A percentile compares a stretch with the other conserved stretches of the same genome.
Conservation (phyloP, 2,888 invertebrate genomes). For the Flexamia atlantica region DNA sequence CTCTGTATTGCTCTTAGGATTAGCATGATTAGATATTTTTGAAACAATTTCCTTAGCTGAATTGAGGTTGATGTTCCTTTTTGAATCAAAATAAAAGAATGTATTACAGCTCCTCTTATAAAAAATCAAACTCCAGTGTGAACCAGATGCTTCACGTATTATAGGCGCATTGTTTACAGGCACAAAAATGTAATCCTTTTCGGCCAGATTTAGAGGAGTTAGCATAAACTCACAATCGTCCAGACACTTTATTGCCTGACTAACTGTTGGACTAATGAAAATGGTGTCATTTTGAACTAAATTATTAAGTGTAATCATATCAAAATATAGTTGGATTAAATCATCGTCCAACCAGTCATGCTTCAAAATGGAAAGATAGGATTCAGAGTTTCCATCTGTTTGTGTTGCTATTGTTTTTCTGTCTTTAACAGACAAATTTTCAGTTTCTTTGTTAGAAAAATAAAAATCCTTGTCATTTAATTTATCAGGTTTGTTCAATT, state of each 20-base stretch:
- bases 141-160: neutral
- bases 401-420: neutral
- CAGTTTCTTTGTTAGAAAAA: no score
- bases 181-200: neutral
- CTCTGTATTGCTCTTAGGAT: neutral
- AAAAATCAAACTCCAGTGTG: constrained; percentile 21
- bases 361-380: neutral
- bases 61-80: neutral
- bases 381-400: neutral
- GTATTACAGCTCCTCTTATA: neutral
- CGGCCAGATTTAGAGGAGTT: neutral
- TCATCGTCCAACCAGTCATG: constrained; percentile 4
- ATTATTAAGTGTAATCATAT: neutral
- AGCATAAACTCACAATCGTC: neutral
- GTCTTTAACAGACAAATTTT: neutral
- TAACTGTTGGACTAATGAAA: neutral
- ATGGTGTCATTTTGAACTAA: neutral
- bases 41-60: neutral
- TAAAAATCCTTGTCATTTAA: no score
- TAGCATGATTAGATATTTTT: neutral
- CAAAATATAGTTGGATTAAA: neutral
- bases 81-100: neutral
- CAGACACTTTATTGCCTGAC: constrained; percentile 6
- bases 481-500: no score
- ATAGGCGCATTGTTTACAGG: neutral